Evolutionary conservation across 2,797 vertebrate genomes (phyloP).

Genomic region (Ctenopoma kingsleyae): DNA sequence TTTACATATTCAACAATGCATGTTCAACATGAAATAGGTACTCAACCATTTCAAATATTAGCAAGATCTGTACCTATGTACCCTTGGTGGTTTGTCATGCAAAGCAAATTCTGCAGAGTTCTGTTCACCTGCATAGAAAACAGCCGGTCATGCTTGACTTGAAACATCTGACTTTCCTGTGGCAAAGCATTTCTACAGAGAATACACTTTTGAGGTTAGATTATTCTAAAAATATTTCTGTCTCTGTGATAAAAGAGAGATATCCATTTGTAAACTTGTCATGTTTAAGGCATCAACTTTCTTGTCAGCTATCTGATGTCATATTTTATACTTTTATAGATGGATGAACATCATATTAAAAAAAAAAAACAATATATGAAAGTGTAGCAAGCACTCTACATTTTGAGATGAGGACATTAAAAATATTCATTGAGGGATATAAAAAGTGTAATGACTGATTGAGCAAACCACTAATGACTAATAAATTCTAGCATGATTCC

Average conservation of each 20-base stretch:
- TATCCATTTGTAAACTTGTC: conserved; percentile 14
- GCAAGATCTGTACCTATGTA: conserved; percentile 5
- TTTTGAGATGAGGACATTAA: conserved; percentile 35
- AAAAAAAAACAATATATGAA: conserved; percentile 27
- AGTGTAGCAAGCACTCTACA: conserved; percentile 5
- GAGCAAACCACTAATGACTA: conserved; percentile 46
- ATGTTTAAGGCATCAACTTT: not conserved
- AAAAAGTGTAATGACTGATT: conserved; percentile 51
- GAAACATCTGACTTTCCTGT: conserved; percentile 34
- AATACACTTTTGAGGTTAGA: conserved; percentile 10
- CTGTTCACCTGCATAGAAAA: conserved; percentile 46
- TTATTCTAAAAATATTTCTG: conserved; percentile 6
- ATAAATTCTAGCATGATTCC: conserved; percentile 52
- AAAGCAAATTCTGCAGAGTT: not conserved
- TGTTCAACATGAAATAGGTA: conserved; percentile 11
- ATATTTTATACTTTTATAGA: conserved; percentile 19
- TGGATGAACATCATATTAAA: conserved; percentile 11
- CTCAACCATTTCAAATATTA: conserved; percentile 10
- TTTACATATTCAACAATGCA: not conserved
- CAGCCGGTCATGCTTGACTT: conserved; percentile 25
- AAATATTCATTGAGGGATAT: conserved; percentile 36
- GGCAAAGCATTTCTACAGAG: conserved; percentile 20
- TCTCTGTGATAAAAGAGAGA: conserved; percentile 12
- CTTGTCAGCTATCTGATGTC: conserved; percentile 6
- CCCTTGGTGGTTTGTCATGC: not conserved